These are phyloP conservation scores for Eurois occulta DNA, from an alignment of 2,888 invertebrate genomes.

Conservation along the genomic window DNA sequence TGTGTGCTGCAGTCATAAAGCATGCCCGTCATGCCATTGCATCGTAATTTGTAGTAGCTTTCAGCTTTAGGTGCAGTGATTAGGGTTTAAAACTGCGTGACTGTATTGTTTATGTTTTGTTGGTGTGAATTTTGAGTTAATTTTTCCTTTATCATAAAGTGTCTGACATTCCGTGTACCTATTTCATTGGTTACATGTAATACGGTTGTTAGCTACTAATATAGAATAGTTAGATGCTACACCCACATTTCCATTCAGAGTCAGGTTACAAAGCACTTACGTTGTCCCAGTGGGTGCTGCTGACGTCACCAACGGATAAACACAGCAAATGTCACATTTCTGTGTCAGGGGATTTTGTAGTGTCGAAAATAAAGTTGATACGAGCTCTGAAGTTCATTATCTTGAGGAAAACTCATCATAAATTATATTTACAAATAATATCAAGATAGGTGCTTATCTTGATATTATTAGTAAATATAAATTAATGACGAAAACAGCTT, in stretches of 20 bases:
- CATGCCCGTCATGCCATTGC: constrained; percentile 51
- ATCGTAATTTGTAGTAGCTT: constrained; percentile 42
- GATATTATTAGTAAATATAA: too few relatives aligned
- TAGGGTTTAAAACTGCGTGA: constrained; percentile 45
- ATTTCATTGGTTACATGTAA: constrained; percentile 22
- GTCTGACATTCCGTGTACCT: not conserved
- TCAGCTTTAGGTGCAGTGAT: constrained; percentile 36
- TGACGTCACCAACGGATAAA: constrained; percentile 56
- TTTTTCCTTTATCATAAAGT: constrained; percentile 30
- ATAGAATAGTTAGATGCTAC: constrained; percentile 24
- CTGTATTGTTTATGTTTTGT: constrained; percentile 6
- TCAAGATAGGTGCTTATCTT: not conserved
- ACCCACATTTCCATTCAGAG: constrained; percentile 39
- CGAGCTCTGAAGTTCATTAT: constrained; percentile 3
- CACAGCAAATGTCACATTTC: constrained; percentile 54
- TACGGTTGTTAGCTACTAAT: constrained; percentile 8
- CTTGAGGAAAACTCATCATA: constrained; percentile 14
- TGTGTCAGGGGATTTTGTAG: constrained; percentile 45
- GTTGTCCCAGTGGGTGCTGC: constrained; percentile 43
- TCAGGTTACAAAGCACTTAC: constrained; percentile 64
- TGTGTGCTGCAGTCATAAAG: constrained; percentile 61
- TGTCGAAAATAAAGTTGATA: constrained; percentile 50
- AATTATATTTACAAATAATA: not conserved
- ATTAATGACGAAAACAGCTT: too few relatives aligned
- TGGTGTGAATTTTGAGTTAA: constrained; percentile 22